Conservation (phyloP, 2,888 invertebrate species). For the Ctena decussata region DNA sequence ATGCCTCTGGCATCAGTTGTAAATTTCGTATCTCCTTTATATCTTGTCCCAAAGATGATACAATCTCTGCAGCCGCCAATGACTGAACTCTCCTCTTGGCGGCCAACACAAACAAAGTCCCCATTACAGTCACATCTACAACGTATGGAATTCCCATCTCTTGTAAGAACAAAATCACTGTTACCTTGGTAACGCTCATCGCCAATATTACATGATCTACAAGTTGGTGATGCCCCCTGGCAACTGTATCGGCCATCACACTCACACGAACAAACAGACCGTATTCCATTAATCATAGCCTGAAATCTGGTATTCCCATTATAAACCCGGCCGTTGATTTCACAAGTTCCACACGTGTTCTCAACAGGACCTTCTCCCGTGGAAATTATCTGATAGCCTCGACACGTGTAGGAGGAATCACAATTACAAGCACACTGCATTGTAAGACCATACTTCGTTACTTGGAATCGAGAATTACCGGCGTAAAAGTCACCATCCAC, state of each 20-base stretch:
- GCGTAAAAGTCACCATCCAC: conserved; percentile 58
- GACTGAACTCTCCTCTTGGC: neutral
- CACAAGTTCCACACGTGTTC: conserved; percentile 62
- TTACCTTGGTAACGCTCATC: conserved; percentile 68
- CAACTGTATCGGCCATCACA: conserved; percentile 67
- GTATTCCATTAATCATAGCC: conserved; percentile 52
- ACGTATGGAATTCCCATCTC: conserved; percentile 32
- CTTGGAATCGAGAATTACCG: conserved; percentile 56
- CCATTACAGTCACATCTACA: conserved; percentile 64
- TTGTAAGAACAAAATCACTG: conserved; percentile 67
- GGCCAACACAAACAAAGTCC: conserved; percentile 62
- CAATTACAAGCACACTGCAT: conserved; percentile 67
- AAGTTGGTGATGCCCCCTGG: conserved; percentile 34
- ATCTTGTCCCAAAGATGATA: conserved; percentile 66
- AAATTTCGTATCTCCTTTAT: conserved; percentile 71
- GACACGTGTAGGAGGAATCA: conserved; percentile 56
- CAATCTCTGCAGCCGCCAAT: conserved; percentile 67
- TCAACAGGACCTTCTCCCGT: neutral
- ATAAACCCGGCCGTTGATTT: conserved; percentile 66
- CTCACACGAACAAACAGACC: conserved; percentile 66
- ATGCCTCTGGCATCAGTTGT: conserved; percentile 70
- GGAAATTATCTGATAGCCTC: conserved; percentile 54
- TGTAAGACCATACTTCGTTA: conserved; percentile 51
- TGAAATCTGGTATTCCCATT: conserved; percentile 73
- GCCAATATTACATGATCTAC: conserved; percentile 68